A percentile compares a stretch with the other conserved stretches of the same genome.
Conservation (phyloP, 2,113 vertebrate species). For the Octodon degus region DNA sequence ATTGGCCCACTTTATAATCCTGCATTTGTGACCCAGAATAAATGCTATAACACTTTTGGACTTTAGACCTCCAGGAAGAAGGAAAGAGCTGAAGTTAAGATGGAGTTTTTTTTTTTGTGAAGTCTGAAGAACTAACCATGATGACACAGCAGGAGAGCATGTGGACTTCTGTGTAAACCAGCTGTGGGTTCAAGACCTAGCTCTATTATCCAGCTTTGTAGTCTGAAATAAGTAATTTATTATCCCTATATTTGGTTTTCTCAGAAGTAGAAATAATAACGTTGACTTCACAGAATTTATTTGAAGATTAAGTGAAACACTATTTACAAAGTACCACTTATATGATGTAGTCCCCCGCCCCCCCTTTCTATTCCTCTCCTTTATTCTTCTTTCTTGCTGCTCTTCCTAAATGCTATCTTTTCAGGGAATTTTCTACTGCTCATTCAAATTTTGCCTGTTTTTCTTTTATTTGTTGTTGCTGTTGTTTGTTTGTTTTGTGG, state of each 20-base stretch:
- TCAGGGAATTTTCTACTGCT: not conserved
- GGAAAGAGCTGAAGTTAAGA: not conserved
- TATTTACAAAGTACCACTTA: not conserved
- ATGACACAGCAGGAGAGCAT: not conserved
- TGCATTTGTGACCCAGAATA: not conserved
- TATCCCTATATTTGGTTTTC: not conserved
- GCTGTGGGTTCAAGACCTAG: not conserved
- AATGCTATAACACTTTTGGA: not conserved
- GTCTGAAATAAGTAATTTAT: not conserved
- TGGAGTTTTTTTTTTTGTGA: not conserved
- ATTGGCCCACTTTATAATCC: not conserved
- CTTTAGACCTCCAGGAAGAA: not conserved
- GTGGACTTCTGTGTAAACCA: not conserved
- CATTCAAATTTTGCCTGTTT: not conserved
- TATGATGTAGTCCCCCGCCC: too few relatives aligned
- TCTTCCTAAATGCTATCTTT: constrained; percentile 10
- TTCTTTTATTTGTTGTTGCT: not conserved
- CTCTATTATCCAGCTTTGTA: not conserved
- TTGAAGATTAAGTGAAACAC: not conserved
- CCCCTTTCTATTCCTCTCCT: too few relatives aligned
- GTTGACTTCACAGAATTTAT: not conserved
- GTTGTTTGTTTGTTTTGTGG: not conserved
- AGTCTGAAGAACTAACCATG: not conserved
- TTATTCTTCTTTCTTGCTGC: not conserved
- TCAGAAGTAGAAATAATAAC: not conserved